Evolutionary conservation across 2,888 invertebrate species (phyloP).

Genomic region (Pachliopta kotzebuea): DNA sequence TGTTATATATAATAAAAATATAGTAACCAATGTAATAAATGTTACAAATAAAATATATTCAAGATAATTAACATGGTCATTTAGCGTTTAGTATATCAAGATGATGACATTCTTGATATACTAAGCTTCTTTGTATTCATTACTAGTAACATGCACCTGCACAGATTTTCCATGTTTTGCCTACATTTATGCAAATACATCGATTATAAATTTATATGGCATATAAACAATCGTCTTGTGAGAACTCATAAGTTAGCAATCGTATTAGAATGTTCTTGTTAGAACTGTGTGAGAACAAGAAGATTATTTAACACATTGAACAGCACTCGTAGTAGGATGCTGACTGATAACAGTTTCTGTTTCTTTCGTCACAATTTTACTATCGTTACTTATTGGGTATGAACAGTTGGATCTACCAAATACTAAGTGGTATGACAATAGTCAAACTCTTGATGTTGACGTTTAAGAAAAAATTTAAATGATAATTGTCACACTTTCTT

Average conservation of each 20-base stretch:
- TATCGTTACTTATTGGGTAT: no score
- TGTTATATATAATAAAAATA: background rate
- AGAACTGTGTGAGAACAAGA: background rate
- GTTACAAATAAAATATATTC: background rate
- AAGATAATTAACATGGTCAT: constrained; percentile 5
- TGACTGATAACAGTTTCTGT: no score
- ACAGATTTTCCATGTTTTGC: constrained; percentile 30
- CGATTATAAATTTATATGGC: constrained; percentile 28
- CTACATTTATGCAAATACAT: constrained; percentile 28
- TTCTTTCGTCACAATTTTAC: no score
- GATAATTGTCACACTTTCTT: background rate
- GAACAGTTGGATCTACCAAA: no score
- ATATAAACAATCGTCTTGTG: constrained; percentile 26
- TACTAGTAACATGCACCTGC: constrained; percentile 27
- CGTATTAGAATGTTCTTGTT: constrained; percentile 21
- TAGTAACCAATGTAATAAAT: no score
- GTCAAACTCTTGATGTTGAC: no score
- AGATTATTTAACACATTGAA: background rate
- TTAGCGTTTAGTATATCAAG: constrained; percentile 19
- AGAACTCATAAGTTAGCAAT: constrained; percentile 24
- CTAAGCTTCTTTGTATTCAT: constrained; percentile 27
- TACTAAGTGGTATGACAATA: no score
- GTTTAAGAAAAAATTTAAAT: background rate
- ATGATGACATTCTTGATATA: constrained; percentile 26
- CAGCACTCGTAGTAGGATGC: no score